Base-by-base conservation (phyloP, 2,113 vertebrate genomes). In the Tretioscincus oriximinensis region DNA sequence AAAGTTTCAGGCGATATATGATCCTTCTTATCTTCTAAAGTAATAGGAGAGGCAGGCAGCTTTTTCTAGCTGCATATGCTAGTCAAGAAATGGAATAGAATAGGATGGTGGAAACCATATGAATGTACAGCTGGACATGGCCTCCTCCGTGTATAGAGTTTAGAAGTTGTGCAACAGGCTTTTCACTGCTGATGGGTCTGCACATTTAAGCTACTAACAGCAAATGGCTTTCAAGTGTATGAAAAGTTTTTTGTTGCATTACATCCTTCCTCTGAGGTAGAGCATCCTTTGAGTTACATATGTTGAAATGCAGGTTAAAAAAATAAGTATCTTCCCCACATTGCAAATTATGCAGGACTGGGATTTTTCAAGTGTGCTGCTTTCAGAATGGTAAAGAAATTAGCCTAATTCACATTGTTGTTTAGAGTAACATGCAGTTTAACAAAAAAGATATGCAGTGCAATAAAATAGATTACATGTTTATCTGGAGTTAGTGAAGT, bases 111-210 rank as follows among this genome's bases (percentile, higher is more conserved):
- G 41, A 31, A 1, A 9, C 67, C 45, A 16, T 64, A 7, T 8
- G 20, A 6, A 12, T 1, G 49, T 1, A 0, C 0, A 54, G 73
- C 45, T 0, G 0, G 12, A 75, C 24, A 66, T 28, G 0, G 24
- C 0, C 10, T 1, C 0, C 10, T 1, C 1, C 0, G 66, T 7
- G 35, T 5, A 71, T 9, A 28, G 3, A 73, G 7, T 76, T n/a
- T 7, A 68, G 51, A 66, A 78, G 75, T 9, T 29, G 45, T 4
- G 0, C 0, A 0, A 20, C 47, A 71, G 8, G 28, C 54, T 18
- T 61, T 29, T 65, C 1, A 3, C 31, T 2, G 60, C n/a, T 18
- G 49, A 22, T 1, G 12, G 35, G 24, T 22, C 71, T 1, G 11
- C 9, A 4, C 63, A 73, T 67, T 79, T 9, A 35, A 8, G 0